Base-by-base conservation (phyloP, 2,888 invertebrate species). In the Alloplasta piceator region DNA sequence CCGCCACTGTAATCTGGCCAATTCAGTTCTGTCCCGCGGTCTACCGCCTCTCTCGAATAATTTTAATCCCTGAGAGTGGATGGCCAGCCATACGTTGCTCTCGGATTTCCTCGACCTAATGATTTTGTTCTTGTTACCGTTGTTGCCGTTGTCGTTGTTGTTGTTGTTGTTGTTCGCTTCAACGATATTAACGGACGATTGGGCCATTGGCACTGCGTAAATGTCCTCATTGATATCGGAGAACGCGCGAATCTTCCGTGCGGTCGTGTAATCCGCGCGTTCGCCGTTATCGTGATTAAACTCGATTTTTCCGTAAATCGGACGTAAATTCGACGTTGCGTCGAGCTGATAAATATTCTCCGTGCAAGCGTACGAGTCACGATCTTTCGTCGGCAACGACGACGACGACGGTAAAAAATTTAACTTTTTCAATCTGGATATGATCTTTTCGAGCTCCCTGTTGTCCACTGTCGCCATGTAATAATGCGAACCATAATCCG, bases 401-500 rank as follows among this genome's bases (percentile, higher is more conserved):
- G 72, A 36, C 12, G 78, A 41, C 1, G 75, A 41, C 12, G 66
- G n/a, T 58, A 78, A 81, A 5, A 63, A 66, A 14, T 83, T 80
- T 5, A 16, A 81, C 36, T 88, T 90, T 56, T 85, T 87, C 14
- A 90, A 86, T 48, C 88, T 86, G 3, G 85, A 80, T 38, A 92
- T 84, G 12, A 91, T 87, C 76, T 92, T 92, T 9, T 85, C 87
- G 4, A 92, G 82, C 43, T 92, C 92, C 64, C 91, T 92, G 3
- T 88, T 84, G 78, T 92, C 92, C 3, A 89, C 85, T 0, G 95
- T 93, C 0, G 96, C 96, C 50, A 96, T 95, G 87, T 96, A 96
- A 89, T 96, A 96, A 92, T 96, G 96, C 1, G 95, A 94, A 0
- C 96, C 96, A 89, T 96, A 96, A 90, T 96, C 96, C 9, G 95